Conservation (phyloP, 53 echinoderm and acorn worm genomes). For the Antedon mediterranea region DNA sequence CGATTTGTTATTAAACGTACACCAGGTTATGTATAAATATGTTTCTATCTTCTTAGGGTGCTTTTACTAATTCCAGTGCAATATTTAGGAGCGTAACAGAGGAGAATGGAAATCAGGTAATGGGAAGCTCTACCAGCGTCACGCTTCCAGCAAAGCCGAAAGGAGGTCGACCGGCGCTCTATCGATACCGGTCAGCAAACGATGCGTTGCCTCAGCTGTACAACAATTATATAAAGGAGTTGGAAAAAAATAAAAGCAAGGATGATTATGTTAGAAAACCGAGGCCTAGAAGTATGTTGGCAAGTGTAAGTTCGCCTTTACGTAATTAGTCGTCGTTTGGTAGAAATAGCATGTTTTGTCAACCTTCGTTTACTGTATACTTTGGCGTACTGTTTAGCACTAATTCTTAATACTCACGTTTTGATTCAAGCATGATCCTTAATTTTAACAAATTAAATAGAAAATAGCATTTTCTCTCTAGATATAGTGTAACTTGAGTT, state of each 20-base stretch:
- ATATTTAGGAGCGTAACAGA: neutral
- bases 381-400: no score
- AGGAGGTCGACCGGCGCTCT: slow-evolving; percentile 42
- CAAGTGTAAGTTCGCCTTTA: slow-evolving; percentile 3
- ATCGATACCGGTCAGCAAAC: slow-evolving; percentile 60
- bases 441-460: no score
- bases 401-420: no score
- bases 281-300: slow-evolving; percentile 48
- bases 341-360: no score
- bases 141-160: slow-evolving; percentile 15
- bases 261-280: slow-evolving; percentile 54
- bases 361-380: no score
- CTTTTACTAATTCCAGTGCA: neutral
- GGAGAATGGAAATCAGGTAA: neutral
- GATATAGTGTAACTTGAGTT: no score
- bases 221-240: slow-evolving; percentile 46
- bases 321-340: no score
- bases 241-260: slow-evolving; percentile 52
- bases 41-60: neutral
- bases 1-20: no score
- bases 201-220: slow-evolving; percentile 41
- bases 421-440: no score
- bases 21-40: neutral
- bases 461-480: no score
- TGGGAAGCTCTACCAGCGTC: slow-evolving; percentile 19